phyloP scores from a whole-genome alignment of 2,797 vertebrate genomes.

The Tamandua tetradactyla region DNA sequence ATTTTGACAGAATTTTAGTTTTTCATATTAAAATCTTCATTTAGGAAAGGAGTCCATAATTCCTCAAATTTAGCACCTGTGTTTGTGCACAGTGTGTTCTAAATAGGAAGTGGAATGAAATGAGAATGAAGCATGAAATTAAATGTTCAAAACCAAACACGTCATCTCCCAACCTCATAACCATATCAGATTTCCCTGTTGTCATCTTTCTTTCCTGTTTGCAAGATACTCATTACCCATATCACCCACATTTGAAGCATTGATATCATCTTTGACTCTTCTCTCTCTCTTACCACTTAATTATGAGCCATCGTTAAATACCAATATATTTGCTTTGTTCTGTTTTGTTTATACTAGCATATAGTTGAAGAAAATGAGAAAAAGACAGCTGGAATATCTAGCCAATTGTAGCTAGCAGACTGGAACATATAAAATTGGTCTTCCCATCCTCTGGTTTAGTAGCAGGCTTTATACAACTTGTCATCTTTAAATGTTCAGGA shows the following conservation, averaged over 20 bases:
- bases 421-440: background rate
- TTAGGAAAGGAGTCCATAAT: background rate
- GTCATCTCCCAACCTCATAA: background rate
- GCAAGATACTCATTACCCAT: background rate
- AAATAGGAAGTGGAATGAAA: background rate
- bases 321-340: background rate
- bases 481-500: slow-evolving; percentile 25
- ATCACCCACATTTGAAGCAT: background rate
- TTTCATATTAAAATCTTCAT: slow-evolving; percentile 15
- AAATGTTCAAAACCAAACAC: background rate
- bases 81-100: background rate
- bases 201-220: background rate
- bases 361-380: background rate
- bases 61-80: background rate
- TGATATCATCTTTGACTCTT: background rate
- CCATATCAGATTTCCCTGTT: background rate
- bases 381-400: background rate
- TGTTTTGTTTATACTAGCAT: background rate
- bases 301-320: background rate
- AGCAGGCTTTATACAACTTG: background rate
- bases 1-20: background rate
- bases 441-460: background rate
- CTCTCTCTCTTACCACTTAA: background rate
- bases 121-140: background rate
- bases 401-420: background rate